These are phyloP conservation scores for Gambusia affinis DNA, from an alignment of 2,113 vertebrate species.

Conservation along the genomic window DNA sequence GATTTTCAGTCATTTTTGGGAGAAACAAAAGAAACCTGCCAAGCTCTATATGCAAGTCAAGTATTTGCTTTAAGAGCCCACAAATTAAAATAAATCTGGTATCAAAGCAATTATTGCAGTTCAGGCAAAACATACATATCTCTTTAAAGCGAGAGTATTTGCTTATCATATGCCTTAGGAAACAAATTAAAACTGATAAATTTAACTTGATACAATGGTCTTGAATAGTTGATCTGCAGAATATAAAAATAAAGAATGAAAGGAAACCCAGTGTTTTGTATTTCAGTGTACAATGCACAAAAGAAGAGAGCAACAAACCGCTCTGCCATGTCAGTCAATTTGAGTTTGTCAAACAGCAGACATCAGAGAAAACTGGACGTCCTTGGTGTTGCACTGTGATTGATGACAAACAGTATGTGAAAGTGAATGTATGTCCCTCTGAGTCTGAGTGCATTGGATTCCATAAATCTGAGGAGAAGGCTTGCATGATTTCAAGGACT, in stretches of 20 bases:
- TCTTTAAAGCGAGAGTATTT: neutral
- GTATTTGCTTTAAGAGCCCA: no score
- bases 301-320: slow-evolving; percentile 27
- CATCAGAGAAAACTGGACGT: slow-evolving; percentile 66
- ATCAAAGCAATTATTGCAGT: no score
- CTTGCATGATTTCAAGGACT: slow-evolving; percentile 35
- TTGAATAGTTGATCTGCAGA: slow-evolving; percentile 11
- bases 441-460: slow-evolving; percentile 51
- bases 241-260: slow-evolving; percentile 18
- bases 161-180: neutral
- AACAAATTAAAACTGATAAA: slow-evolving; percentile 5
- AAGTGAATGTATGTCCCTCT: slow-evolving; percentile 60
- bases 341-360: slow-evolving; percentile 63
- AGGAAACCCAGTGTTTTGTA: neutral
- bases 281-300: slow-evolving; percentile 17
- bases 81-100: no score
- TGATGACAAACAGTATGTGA: slow-evolving; percentile 57
- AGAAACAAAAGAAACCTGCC: no score
- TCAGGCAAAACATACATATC: no score
- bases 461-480: slow-evolving; percentile 62
- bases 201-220: slow-evolving; percentile 2
- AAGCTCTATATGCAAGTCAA: no score
- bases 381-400: slow-evolving; percentile 71
- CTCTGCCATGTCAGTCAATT: slow-evolving; percentile 54
- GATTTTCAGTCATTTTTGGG: no score